Percentiles rank a stretch among this genome's conserved stretches.
phyloP scores from a whole-genome alignment of 2,797 vertebrate genomes.

The Catostomus latipinnis region DNA sequence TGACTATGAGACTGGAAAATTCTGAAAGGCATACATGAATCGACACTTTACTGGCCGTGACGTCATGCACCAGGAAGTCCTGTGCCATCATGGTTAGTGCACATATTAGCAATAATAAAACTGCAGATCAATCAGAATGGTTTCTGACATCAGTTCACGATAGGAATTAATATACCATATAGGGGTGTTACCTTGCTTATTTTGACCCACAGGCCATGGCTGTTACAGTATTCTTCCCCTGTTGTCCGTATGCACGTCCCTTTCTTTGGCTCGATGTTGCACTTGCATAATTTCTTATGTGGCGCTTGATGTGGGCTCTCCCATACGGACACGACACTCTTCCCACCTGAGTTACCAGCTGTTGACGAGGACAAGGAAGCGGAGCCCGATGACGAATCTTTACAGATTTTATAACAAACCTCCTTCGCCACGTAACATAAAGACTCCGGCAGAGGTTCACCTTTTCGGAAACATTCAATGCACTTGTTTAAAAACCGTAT shows the following conservation, averaged over 20 bases:
- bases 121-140: neutral
- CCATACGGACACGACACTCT: constrained; percentile 82
- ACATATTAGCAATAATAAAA: neutral
- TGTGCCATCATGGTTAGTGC: too few relatives aligned
- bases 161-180: neutral
- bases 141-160: constrained; percentile 1
- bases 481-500: constrained; percentile 89
- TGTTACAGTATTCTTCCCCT: constrained; percentile 93
- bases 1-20: constrained; percentile 4
- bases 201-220: constrained; percentile 93
- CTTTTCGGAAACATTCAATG: constrained; percentile 81
- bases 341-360: constrained; percentile 68
- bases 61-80: constrained; percentile 28
- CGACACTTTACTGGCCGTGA: constrained; percentile 3
- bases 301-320: constrained; percentile 81
- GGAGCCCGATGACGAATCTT: constrained; percentile 78
- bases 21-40: neutral
- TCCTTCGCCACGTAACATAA: constrained; percentile 86
- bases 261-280: constrained; percentile 88
- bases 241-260: constrained; percentile 91
- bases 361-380: constrained; percentile 64
- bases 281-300: constrained; percentile 80
- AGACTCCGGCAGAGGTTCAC: constrained; percentile 76
- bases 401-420: constrained; percentile 89
- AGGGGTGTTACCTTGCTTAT: constrained; percentile 82